A percentile compares a stretch with the other conserved stretches of the same genome.
Evolutionary conservation across 2,888 invertebrate genomes (phyloP).

Genomic region (Acleris laterana): DNA sequence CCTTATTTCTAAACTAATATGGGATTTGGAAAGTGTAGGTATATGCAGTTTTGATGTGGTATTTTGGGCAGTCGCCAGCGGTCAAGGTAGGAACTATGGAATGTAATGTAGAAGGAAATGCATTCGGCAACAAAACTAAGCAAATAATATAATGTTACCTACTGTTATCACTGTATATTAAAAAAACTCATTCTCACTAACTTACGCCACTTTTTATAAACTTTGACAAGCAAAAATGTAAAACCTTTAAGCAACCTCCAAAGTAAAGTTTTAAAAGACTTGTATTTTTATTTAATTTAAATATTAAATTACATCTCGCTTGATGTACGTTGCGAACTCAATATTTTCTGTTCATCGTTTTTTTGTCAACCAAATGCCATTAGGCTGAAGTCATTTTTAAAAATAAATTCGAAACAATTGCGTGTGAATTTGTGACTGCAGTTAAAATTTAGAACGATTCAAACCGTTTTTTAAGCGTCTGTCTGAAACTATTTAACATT

Average conservation of each 20-base stretch:
- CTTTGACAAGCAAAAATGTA: too few species aligned
- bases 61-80: constrained; percentile 28
- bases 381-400: constrained; percentile 12
- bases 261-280: too few species aligned
- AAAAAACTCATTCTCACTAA: too few species aligned
- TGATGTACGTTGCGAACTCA: too few species aligned
- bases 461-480: constrained; percentile 20
- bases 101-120: background rate
- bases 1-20: background rate
- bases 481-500: constrained; percentile 26
- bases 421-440: constrained; percentile 4
- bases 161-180: background rate
- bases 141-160: background rate
- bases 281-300: too few species aligned
- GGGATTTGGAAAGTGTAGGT: background rate
- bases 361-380: constrained; percentile 1
- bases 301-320: too few species aligned
- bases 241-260: too few species aligned
- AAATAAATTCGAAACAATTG: constrained; percentile 16
- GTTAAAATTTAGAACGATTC: constrained; percentile 9
- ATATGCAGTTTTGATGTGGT: background rate
- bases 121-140: background rate
- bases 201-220: too few species aligned
- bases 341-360: background rate
- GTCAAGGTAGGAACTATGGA: constrained; percentile 22